Evolutionary conservation across 2,113 vertebrate genomes (phyloP), one percentile per base, ranked within the genome.

Genomic region (Petrocephalus zakoni): DNA sequence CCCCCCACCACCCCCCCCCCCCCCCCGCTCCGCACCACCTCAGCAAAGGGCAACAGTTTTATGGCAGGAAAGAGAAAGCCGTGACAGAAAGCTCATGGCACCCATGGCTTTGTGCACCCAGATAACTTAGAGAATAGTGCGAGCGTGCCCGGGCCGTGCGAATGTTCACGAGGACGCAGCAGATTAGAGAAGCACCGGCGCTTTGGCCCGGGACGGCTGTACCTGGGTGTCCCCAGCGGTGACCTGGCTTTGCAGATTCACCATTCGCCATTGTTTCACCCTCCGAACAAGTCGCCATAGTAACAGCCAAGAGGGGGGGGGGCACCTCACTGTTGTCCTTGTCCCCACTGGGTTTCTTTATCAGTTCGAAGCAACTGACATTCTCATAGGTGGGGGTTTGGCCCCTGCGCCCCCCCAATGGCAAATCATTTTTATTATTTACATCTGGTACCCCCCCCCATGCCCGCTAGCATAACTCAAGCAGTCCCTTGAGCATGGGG

Each of bases 361-460:
- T 78, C 72, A 78, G 29, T 78, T 78, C 34, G 37, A 17, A n/a
- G 72, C 72, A 19, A 78, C 29, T 78, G 72, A 78, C 34, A 78
- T 78, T 78, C 72, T 78, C 72, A 78, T 78, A 19, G 34, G 13
- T 78, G 34, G 34, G 72, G 72, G 72, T 8, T 19, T 55, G 34
- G 34, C 19, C 34, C 15, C 68, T 17, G 13, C 34, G 11, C 3
- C 61, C 11, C 11, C 25, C 61, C 61, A 68, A 68, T 42, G 72
- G 5, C 34, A 78, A 34, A 78, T 75, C 68, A 75, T 75, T 75
- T 75, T 75, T 75, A 75, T 75, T 75, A 75, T 75, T 75, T 97
- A 97, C 97, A 98, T 98, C 97, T 97, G 97, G 96, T 96, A 93
- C 49, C 85, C 92, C 91, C 91, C 89, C 88, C 49, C 88, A 46